Conservation (phyloP, 2,888 invertebrate genomes). For the Aphidoletes aphidimyza region DNA sequence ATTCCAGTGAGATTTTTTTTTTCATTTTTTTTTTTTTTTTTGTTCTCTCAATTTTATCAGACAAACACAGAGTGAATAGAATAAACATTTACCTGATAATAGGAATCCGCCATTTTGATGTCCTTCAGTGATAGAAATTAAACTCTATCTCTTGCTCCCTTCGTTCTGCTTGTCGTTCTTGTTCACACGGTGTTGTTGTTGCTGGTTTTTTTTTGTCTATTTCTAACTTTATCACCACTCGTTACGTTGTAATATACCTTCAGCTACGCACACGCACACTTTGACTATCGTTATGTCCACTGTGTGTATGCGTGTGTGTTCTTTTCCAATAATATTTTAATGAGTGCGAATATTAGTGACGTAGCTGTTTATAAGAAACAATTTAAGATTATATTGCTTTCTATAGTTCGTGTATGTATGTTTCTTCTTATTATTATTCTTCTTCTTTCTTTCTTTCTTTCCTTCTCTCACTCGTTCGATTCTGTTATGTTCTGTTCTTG, state of each 20-base stretch:
- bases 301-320: not conserved
- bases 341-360: constrained; percentile 2
- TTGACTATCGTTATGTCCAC: not conserved
- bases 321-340: not conserved
- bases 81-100: constrained; percentile 48
- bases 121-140: constrained; percentile 45
- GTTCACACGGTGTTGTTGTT: too few species aligned
- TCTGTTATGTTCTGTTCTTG: not conserved
- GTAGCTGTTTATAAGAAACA: not conserved
- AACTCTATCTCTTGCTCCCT: not conserved
- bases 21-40: too few species aligned
- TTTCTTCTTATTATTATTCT: not conserved
- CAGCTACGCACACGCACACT: not conserved
- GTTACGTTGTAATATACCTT: too few species aligned
- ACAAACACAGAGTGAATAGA: not conserved
- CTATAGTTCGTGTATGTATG: not conserved
- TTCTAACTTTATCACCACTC: too few species aligned
- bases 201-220: too few species aligned
- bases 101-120: constrained; percentile 52
- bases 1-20: too few species aligned
- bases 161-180: not conserved
- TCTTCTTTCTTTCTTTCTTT: not conserved
- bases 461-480: not conserved
- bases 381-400: not conserved
- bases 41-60: too few species aligned